phyloP scores from a whole-genome alignment of 64 coral and sea anemone genomes.

The Dendronephthya gigantea region DNA sequence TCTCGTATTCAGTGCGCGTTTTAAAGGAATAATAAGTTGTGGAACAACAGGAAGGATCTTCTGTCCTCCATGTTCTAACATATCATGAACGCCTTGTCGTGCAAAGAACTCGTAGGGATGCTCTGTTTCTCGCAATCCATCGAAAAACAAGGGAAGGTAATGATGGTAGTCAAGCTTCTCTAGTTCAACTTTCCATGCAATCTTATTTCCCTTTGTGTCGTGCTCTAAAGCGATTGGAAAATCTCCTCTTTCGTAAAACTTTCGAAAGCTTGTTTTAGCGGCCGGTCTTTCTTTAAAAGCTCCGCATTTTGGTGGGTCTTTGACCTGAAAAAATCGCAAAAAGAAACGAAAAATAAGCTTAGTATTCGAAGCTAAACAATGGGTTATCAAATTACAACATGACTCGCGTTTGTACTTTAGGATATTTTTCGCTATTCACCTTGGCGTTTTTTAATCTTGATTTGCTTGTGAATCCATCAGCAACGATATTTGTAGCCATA shows the following conservation, averaged over 20 bases:
- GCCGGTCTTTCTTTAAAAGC: conserved; percentile 89
- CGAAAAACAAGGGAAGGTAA: conserved; percentile 90
- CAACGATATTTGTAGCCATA: conserved; percentile 7
- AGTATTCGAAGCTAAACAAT: not conserved
- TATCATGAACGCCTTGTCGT: conserved; percentile 96
- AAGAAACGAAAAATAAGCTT: not conserved
- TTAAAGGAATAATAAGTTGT: conserved; percentile 89
- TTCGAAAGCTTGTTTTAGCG: conserved; percentile 72
- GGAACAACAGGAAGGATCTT: conserved; percentile 89
- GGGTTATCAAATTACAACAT: not conserved
- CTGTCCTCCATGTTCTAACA: conserved; percentile 88
- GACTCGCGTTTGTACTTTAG: not conserved
- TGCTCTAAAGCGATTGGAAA: conserved; percentile 97
- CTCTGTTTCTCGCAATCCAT: conserved; percentile 84
- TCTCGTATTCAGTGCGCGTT: conserved; percentile 84
- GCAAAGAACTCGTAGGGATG: conserved; percentile 96
- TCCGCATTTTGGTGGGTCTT: conserved; percentile 48
- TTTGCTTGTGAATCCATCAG: conserved; percentile 68
- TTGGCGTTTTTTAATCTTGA: conserved; percentile 56
- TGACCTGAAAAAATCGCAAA: not conserved
- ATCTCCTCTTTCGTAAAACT: conserved; percentile 92
- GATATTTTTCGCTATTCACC: conserved; percentile 28
- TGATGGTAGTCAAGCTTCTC: conserved; percentile 98
- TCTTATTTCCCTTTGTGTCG: conserved; percentile 98
- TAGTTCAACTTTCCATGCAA: conserved; percentile 96